Conservation (phyloP, 2,797 vertebrate genomes). For the Decapterus maruadsi region DNA sequence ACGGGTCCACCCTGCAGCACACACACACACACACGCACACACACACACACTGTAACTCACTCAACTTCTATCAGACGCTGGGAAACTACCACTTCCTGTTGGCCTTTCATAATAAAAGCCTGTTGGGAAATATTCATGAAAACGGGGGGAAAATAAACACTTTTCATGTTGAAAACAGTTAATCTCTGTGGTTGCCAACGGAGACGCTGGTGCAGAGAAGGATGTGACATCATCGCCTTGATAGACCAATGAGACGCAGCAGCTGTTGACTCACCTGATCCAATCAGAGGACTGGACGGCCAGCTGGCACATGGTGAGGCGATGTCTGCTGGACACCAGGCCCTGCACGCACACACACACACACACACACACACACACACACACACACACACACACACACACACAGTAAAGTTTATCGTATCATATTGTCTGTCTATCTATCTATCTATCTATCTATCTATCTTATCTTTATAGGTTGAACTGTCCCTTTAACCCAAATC, state of each 20-base stretch:
- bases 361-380: too few species aligned
- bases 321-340: conserved; percentile 94
- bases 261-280: conserved; percentile 99
- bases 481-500: too few species aligned
- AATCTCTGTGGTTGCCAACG: too few species aligned
- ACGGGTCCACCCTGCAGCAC: conserved; percentile 92
- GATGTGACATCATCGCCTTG: not conserved
- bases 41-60: not conserved
- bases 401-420: too few species aligned
- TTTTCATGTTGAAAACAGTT: not conserved
- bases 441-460: too few species aligned
- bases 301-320: conserved; percentile 98
- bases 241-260: too few species aligned
- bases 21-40: too few species aligned
- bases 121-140: not conserved
- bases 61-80: too few species aligned
- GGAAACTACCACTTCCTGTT: not conserved
- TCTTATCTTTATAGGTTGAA: too few species aligned
- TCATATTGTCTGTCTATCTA: too few species aligned
- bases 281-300: conserved; percentile 97
- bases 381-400: too few species aligned
- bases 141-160: not conserved
- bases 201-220: too few species aligned
- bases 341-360: conserved; percentile 83
- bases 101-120: not conserved